Base-by-base conservation (phyloP, 2,888 invertebrate genomes). In the Nomada ferruginata region DNA sequence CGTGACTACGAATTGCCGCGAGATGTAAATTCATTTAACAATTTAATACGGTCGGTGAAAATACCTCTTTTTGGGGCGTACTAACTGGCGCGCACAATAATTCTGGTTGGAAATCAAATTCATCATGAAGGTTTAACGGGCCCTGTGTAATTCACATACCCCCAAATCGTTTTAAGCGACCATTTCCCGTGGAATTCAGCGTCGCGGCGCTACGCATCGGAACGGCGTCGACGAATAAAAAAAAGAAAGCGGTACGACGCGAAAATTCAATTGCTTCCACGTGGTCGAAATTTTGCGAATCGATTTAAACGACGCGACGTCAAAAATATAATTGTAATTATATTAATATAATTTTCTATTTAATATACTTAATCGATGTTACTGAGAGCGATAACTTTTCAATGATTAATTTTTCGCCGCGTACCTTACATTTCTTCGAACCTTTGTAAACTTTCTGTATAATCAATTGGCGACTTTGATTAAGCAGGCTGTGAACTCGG, bases 51-150 rank as follows among this genome's bases (percentile, higher is more conserved):
- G 2, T 0, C 23, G 42, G 1, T 44, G n/a, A 2, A 57, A 55
- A 20, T 73, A 47, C 57, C 20, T 44, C 11, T 44, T 47, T 47
- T 20, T 36, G 18, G 9, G 10, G 9, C 20, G 3, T 1, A 20
- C 15, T 47, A 29, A 73, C 18, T 29, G 50, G 5, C 36, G 4
- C 50, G 9, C 9, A 4, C n/a, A 29, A 2, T n/a, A 15, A 36
- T 59, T 60, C 15, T 42, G 42, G 7, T 66, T 52, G 23, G 36
- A 44, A 50, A 57, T 50, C 36, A 42, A 73, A 64, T 76, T 76
- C 63, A 29, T 50, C 18, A 26, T 7, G 15, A 11, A 50, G 23
- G 36, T 72, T 55, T 57, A 76, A 47, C n/a, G 20, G 15, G 23
- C 18, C 29, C 0, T 2, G 29, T 44, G 10, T 50, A n/a, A 61